Conservation (phyloP, 1,140 invertebrate genomes). For the Hetaerina americana region DNA sequence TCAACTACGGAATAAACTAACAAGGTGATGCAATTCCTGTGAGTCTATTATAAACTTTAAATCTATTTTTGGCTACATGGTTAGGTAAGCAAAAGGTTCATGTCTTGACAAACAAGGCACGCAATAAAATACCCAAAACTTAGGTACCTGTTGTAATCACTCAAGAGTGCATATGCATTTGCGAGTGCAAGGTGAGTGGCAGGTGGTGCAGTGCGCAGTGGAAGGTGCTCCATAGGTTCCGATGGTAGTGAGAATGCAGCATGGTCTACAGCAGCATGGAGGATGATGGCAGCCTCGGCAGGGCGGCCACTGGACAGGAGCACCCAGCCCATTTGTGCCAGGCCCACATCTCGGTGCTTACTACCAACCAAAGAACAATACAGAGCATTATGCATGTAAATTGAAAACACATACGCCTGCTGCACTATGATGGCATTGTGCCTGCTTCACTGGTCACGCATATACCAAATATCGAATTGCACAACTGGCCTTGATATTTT, state of each 20-base stretch:
- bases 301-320: slow-evolving; percentile 57
- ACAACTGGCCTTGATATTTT: too few species aligned
- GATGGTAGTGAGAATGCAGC: slow-evolving; percentile 43
- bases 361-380: slow-evolving; percentile 31
- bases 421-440: too few species aligned
- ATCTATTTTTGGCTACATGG: too few species aligned
- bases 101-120: too few species aligned
- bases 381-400: background rate
- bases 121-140: too few species aligned
- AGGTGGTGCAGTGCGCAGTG: slow-evolving; percentile 35
- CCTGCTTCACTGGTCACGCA: too few species aligned
- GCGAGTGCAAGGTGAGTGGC: slow-evolving; percentile 66
- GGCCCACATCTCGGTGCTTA: slow-evolving; percentile 59
- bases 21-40: too few species aligned
- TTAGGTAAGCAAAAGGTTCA: too few species aligned
- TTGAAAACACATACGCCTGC: too few species aligned
- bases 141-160: slow-evolving; percentile 42
- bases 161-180: slow-evolving; percentile 55
- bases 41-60: too few species aligned
- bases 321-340: slow-evolving; percentile 70
- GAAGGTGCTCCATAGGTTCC: background rate
- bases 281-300: slow-evolving; percentile 63
- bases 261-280: slow-evolving; percentile 68
- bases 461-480: too few species aligned
- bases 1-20: too few species aligned